phyloP scores from a whole-genome alignment of 2,888 invertebrate genomes.

The Aphidoletes aphidimyza region DNA sequence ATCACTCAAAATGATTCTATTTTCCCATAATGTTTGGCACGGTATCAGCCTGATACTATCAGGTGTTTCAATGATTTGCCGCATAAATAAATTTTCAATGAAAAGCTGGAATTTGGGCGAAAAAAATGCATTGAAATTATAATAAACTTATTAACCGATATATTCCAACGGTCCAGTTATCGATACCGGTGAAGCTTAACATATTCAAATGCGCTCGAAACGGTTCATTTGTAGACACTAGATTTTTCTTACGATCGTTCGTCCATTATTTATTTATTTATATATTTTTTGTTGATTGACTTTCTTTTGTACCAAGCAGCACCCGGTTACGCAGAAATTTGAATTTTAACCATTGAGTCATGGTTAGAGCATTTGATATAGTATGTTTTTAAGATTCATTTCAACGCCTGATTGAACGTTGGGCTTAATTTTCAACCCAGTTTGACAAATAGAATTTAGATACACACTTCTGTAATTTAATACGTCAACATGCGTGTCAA shows the following conservation, averaged over 20 bases:
- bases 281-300: not conserved
- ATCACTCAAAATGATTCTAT: not conserved
- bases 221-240: not conserved
- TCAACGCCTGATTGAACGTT: too few relatives aligned
- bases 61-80: not conserved
- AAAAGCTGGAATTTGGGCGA: not conserved
- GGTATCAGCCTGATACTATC: not conserved
- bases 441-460: too few relatives aligned
- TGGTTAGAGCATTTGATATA: not conserved
- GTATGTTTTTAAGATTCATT: too few relatives aligned
- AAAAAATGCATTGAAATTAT: not conserved
- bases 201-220: not conserved
- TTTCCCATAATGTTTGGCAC: not conserved
- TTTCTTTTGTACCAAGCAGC: not conserved
- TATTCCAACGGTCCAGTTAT: slow-evolving; percentile 19
- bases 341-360: slow-evolving; percentile 6
- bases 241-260: not conserved
- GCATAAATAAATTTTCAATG: not conserved
- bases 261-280: not conserved
- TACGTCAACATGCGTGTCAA: too few relatives aligned
- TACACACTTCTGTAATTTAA: too few relatives aligned
- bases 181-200: slow-evolving; percentile 13
- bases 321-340: not conserved
- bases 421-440: too few relatives aligned
- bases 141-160: not conserved